Evolutionary conservation across 2,888 invertebrate species (phyloP).

Genomic region (Zelleria hepariella): DNA sequence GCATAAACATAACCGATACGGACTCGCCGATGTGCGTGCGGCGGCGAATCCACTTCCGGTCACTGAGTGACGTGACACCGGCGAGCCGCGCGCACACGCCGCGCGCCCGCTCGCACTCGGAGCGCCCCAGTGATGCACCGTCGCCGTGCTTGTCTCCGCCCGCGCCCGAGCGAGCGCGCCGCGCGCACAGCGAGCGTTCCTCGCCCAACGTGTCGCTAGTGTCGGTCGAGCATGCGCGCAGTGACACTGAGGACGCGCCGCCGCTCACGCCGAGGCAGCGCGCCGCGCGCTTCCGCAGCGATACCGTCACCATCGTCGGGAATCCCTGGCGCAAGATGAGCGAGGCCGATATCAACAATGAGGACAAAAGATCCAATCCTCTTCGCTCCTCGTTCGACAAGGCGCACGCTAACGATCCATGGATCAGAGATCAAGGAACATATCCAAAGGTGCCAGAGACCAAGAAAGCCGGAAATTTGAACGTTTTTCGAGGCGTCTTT

Average conservation of each 20-base stretch:
- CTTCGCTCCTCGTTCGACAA: slow-evolving; percentile 20
- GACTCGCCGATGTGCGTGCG: slow-evolving; percentile 53
- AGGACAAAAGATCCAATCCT: slow-evolving; percentile 11
- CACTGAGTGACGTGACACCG: slow-evolving; percentile 60
- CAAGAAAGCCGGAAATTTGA: background rate
- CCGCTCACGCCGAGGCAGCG: slow-evolving; percentile 18
- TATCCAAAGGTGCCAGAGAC: background rate
- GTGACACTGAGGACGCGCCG: slow-evolving; percentile 8
- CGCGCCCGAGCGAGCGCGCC: slow-evolving; percentile 21
- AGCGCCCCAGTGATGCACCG: slow-evolving; percentile 40
- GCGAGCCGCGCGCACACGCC: slow-evolving; percentile 43
- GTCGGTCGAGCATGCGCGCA: slow-evolving; percentile 12
- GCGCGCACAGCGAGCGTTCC: slow-evolving; percentile 42
- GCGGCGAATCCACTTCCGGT: slow-evolving; percentile 59
- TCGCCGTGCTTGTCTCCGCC: slow-evolving; percentile 20
- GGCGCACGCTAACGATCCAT: slow-evolving; percentile 19
- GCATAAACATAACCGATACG: slow-evolving; percentile 59
- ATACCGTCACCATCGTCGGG: slow-evolving; percentile 23
- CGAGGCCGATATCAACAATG: slow-evolving; percentile 30
- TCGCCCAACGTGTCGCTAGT: slow-evolving; percentile 40
- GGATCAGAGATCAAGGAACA: slow-evolving; percentile 2
- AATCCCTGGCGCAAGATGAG: slow-evolving; percentile 55
- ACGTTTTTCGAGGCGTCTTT: slow-evolving; percentile 14
- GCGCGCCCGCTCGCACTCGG: slow-evolving; percentile 56
- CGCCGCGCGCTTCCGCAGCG: slow-evolving; percentile 17